These are phyloP conservation scores for Cremastinae sp. DNA, from an alignment of 2,888 invertebrate species.

Conservation along the genomic window DNA sequence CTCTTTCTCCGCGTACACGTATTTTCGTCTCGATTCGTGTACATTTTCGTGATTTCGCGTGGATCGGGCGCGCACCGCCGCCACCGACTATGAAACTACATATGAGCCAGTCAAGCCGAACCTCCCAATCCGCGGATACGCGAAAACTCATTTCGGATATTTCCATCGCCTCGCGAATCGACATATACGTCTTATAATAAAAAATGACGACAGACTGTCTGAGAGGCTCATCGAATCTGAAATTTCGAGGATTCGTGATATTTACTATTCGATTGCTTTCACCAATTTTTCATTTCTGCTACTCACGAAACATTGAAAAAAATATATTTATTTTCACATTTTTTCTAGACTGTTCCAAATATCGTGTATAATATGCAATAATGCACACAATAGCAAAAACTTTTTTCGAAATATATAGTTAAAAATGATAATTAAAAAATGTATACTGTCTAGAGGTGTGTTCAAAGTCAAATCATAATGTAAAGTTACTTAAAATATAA, in stretches of 20 bases:
- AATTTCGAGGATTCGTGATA: conserved; percentile 9
- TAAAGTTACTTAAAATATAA: too few relatives aligned
- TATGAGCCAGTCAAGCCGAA: conserved; percentile 22
- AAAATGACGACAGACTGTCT: conserved; percentile 73
- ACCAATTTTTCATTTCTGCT: background rate
- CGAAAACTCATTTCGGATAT: conserved; percentile 55
- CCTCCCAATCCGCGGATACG: conserved; percentile 54
- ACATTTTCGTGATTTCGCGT: conserved; percentile 19
- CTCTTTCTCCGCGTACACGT: background rate
- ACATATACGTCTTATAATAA: conserved; percentile 75
- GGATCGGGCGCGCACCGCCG: conserved; percentile 19
- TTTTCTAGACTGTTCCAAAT: too few relatives aligned
- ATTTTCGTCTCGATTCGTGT: conserved; percentile 6
- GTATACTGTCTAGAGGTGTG: too few relatives aligned
- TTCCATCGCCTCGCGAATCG: conserved; percentile 35
- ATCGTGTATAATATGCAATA: too few relatives aligned
- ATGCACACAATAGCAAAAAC: too few relatives aligned
- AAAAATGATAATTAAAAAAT: too few relatives aligned
- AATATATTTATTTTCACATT: too few relatives aligned
- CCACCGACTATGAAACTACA: conserved; percentile 2
- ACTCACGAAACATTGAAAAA: too few relatives aligned
- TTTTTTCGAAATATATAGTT: too few relatives aligned
- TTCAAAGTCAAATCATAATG: too few relatives aligned
- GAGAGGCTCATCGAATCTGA: conserved; percentile 29
- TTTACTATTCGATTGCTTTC: conserved; percentile 17